Conservation (phyloP, 1,140 invertebrate species). For the Anoplolepis gracilipes region DNA sequence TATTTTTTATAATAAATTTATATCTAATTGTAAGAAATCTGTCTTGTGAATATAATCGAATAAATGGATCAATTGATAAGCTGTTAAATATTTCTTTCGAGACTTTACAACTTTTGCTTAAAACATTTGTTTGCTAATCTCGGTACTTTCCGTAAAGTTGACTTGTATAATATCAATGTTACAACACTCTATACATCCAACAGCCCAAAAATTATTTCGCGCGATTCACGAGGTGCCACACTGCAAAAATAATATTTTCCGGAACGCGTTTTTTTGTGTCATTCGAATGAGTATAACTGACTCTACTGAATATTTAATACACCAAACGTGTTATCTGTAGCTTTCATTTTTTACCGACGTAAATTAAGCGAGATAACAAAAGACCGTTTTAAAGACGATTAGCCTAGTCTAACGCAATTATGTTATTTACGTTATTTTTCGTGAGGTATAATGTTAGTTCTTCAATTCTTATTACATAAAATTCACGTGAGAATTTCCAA, state of each 20-base stretch:
- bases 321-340: neutral
- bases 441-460: neutral
- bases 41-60: neutral
- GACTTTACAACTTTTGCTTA: neutral
- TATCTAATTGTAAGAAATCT: neutral
- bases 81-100: neutral
- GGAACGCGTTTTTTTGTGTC: neutral
- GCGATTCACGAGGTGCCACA: neutral
- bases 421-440: neutral
- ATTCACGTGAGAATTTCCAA: neutral
- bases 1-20: neutral
- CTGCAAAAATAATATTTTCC: neutral
- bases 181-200: neutral
- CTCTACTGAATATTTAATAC: constrained; percentile 10
- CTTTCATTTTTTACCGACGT: neutral
- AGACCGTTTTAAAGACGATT: neutral
- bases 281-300: neutral
- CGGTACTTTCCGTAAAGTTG: neutral
- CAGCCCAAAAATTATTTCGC: neutral
- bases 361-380: constrained; percentile 4
- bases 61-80: neutral
- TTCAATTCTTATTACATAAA: neutral
- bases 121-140: neutral
- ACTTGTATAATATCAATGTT: neutral
- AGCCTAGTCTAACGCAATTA: neutral